Conservation (phyloP, 2,888 invertebrate species). For the Caenorhabditis sp. region DNA sequence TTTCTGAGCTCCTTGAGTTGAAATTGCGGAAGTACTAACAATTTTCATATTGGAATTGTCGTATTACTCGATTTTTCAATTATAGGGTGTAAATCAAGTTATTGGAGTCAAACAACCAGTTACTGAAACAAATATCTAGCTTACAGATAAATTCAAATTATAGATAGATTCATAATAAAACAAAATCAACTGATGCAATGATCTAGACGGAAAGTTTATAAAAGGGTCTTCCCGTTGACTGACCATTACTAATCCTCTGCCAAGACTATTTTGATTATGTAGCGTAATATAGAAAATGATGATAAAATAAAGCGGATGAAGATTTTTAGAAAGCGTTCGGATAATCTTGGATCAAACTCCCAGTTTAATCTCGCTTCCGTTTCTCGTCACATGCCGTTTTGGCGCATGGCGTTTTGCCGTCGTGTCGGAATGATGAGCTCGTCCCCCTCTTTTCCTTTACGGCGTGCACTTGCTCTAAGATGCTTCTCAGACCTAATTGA, state of each 20-base stretch:
- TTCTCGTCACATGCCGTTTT: slow-evolving; percentile 1
- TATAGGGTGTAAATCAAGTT: too few species aligned
- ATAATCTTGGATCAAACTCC: slow-evolving; percentile 42
- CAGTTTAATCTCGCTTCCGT: slow-evolving; percentile 3
- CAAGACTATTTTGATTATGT: slow-evolving; percentile 21
- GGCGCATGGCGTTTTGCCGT: neutral
- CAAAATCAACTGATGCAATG: slow-evolving; percentile 36
- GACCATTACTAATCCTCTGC: slow-evolving; percentile 26
- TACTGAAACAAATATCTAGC: too few species aligned
- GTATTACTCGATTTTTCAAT: too few species aligned
- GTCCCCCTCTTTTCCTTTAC: too few species aligned
- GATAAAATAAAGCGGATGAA: slow-evolving; percentile 25
- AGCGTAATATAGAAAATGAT: slow-evolving; percentile 8
- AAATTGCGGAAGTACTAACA: too few species aligned
- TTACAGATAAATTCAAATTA: too few species aligned
- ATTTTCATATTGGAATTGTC: too few species aligned
- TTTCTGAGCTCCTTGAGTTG: too few species aligned
- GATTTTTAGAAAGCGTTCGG: slow-evolving; percentile 23
- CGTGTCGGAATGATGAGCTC: neutral
- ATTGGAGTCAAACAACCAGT: too few species aligned
- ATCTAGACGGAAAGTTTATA: slow-evolving; percentile 22
- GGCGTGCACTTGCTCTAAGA: slow-evolving; percentile 1
- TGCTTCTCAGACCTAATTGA: slow-evolving; percentile 11
- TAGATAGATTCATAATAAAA: too few species aligned
- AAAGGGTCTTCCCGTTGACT: slow-evolving; percentile 34